These are phyloP conservation scores for Oreochromis tanganicae DNA, from an alignment of 2,113 vertebrate genomes.

Conservation along the genomic window DNA sequence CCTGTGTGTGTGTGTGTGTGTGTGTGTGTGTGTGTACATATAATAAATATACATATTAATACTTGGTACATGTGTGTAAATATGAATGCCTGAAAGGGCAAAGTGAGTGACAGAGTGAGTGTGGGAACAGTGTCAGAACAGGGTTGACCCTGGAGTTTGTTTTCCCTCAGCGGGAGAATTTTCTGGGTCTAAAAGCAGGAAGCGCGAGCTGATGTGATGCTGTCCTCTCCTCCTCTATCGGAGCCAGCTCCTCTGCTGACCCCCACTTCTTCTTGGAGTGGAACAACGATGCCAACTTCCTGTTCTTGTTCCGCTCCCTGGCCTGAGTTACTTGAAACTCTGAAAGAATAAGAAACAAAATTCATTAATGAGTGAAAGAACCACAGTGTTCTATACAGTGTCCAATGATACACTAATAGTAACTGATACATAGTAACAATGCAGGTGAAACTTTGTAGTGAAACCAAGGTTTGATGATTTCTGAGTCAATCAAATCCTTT, in stretches of 20 bases:
- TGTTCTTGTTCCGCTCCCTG: slow-evolving; percentile 66
- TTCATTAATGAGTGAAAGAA: not conserved
- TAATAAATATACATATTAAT: not conserved
- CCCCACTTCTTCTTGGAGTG: slow-evolving; percentile 72
- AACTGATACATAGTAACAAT: not conserved
- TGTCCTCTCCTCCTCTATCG: slow-evolving; percentile 55
- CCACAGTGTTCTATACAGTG: not conserved
- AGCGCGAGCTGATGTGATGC: slow-evolving; percentile 30
- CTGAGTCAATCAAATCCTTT: rapidly evolving
- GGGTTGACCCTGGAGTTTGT: not conserved
- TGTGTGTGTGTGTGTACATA: not conserved
- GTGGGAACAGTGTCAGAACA: not conserved
- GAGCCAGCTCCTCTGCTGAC: slow-evolving; percentile 64
- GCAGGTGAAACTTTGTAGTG: not conserved
- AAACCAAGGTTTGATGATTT: rapidly evolving
- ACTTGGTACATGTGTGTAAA: not conserved
- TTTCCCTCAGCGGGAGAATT: slow-evolving; percentile 61
- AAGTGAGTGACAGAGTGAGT: not conserved
- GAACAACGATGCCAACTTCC: slow-evolving; percentile 70
- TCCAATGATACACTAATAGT: not conserved
- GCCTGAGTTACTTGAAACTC: slow-evolving; percentile 65
- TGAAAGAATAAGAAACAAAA: not conserved
- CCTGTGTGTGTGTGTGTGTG: not conserved
- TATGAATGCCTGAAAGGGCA: not conserved
- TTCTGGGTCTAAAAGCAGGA: slow-evolving; percentile 45